phyloP scores from a whole-genome alignment of 2,888 invertebrate genomes.

The Anthophora plumipes region DNA sequence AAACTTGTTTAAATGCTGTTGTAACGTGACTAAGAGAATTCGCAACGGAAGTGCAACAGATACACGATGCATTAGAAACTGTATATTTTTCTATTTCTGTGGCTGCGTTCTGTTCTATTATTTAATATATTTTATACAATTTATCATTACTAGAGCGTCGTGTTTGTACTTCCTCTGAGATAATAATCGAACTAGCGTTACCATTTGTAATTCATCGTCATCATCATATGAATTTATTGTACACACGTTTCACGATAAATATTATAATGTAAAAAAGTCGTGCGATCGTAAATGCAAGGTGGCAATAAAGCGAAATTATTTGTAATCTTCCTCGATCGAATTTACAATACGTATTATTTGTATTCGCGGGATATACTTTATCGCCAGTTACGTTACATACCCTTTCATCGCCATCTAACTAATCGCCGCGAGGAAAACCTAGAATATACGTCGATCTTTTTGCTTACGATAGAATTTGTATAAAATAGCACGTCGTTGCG shows the following conservation, averaged over 20 bases:
- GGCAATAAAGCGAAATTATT: constrained; percentile 32
- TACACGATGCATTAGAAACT: constrained; percentile 14
- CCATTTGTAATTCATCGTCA: constrained; percentile 12
- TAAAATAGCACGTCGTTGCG: constrained; percentile 16
- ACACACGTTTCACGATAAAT: constrained; percentile 25
- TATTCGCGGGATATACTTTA: constrained; percentile 1
- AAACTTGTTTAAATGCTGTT: constrained; percentile 26
- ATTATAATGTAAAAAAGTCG: constrained; percentile 2
- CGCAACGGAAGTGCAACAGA: constrained; percentile 4
- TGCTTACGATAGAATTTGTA: constrained; percentile 29
- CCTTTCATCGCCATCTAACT: constrained; percentile 15
- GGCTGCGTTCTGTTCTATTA: constrained; percentile 27
- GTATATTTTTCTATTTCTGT: constrained; percentile 49
- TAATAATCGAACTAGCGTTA: constrained; percentile 16
- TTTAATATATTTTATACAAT: constrained; percentile 50
- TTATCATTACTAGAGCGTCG: constrained; percentile 4
- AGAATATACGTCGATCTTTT: constrained; percentile 1
- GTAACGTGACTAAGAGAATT: constrained; percentile 9
- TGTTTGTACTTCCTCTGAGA: constrained; percentile 1
- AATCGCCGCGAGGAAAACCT: constrained; percentile 6
- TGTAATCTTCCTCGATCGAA: constrained; percentile 16
- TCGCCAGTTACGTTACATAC: constrained; percentile 2
- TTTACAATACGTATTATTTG: constrained; percentile 16
- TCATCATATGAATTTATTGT: constrained; percentile 20
- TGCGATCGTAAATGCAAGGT: constrained; percentile 16